Evolutionary conservation across 1,140 invertebrate genomes (phyloP), one percentile per base, ranked within the genome.

Genomic region (Aphelinus atriplicis): DNA sequence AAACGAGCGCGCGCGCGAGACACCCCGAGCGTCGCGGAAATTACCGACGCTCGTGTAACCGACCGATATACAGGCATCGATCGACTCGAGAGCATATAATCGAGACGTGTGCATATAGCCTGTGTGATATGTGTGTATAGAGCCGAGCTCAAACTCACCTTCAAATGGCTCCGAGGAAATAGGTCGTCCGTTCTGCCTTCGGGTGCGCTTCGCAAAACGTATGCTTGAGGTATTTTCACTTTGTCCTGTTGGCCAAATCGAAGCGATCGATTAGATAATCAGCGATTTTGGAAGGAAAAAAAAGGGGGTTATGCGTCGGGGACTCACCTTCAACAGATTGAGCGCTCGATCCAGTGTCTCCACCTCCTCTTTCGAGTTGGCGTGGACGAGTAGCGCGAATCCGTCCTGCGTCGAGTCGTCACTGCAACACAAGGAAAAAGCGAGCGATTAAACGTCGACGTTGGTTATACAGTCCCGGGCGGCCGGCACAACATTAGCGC

Each of bases 301-400:
- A 53, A 53, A 53, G 51, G n/a, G n/a, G n/a, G n/a, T n/a, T n/a
- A n/a, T n/a, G n/a, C 51, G 9, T 53, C 51, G 51, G 0, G 51
- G 4, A 53, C 70, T 80, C 77, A 85, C 84, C 79, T 83, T 80
- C 7, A 87, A 63, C 5, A 85, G 77, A 57, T 75, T 60, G 6
- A 87, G 74, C 9, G 84, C 80, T 53, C 81, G 78, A 73, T 87
- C 85, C 61, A 87, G 61, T 1, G 83, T 79, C 7, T 86, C 84
- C 9, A 86, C 56, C 45, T 77, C 77, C n/a, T 82, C 80, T 9
- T 77, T 66, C 7, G 77, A 81, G 51, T 76, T 77, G 43, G 77
- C 78, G 26, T 78, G 80, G 45, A 85, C 76, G 42, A 87, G 78
- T 48, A 87, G 67, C 43, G 82, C 83, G 62, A 85, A 83, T 73